phyloP scores from a whole-genome alignment of 2,113 vertebrate species.

The Triplophysa dalaica region DNA sequence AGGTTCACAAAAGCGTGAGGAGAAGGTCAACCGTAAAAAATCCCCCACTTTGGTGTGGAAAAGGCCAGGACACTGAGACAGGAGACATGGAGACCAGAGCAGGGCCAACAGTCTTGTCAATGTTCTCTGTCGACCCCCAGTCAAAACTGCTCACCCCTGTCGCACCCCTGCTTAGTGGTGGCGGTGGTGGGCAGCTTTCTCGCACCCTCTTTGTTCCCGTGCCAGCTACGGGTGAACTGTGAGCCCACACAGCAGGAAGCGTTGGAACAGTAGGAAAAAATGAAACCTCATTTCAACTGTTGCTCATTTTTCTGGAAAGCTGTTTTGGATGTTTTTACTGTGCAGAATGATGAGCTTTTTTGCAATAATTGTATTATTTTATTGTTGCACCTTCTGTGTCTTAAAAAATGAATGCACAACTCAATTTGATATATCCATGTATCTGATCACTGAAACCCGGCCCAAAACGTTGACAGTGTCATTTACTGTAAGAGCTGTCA shows the following conservation, averaged over 20 bases:
- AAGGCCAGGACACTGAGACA: conserved; percentile 59
- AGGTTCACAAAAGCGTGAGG: conserved; percentile 72
- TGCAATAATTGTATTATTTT: too few species aligned
- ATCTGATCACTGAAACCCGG: too few species aligned
- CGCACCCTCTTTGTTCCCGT: conserved; percentile 22
- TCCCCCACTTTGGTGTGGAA: conserved; percentile 48
- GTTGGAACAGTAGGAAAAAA: neutral
- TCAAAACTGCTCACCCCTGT: conserved; percentile 21
- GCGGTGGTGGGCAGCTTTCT: conserved; percentile 21
- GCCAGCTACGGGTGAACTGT: conserved; percentile 20
- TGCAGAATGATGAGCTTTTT: too few species aligned
- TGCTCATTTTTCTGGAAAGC: neutral
- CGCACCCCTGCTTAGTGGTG: conserved; percentile 24
- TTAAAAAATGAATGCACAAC: neutral
- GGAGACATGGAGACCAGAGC: conserved; percentile 43
- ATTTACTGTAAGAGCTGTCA: conserved; percentile 59
- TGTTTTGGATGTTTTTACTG: neutral
- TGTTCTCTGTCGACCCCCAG: conserved; percentile 24
- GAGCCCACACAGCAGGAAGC: conserved; percentile 32
- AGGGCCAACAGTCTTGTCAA: conserved; percentile 19
- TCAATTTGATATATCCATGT: too few species aligned
- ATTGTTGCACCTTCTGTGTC: too few species aligned
- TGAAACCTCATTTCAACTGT: conserved; percentile 31
- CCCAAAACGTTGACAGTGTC: conserved; percentile 56
- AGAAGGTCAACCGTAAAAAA: conserved; percentile 81